A percentile compares a stretch with the other conserved stretches of the same genome.
Conservation (phyloP, 2,113 vertebrate species). For the Stegastes partitus region DNA sequence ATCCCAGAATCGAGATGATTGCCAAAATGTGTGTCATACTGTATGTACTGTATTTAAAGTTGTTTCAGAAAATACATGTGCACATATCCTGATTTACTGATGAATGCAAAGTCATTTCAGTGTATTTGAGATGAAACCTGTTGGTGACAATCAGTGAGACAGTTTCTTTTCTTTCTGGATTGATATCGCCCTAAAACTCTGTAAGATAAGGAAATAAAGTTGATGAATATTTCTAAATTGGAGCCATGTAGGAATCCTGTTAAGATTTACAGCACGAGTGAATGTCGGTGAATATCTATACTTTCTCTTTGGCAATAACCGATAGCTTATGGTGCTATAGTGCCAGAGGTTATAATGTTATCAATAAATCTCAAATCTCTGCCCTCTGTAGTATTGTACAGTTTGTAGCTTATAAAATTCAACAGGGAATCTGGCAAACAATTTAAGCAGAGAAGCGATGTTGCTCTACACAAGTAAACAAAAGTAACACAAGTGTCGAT, state of each 20-base stretch:
- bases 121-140: constrained; percentile 6
- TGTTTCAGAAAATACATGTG: constrained; percentile 24
- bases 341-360: constrained; percentile 10
- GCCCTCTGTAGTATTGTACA: constrained; percentile 13
- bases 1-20: neutral
- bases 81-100: neutral
- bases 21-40: constrained; percentile 22
- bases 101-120: neutral
- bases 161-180: neutral
- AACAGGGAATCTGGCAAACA: constrained; percentile 3
- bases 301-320: constrained; percentile 55
- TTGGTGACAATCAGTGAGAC: constrained; percentile 1
- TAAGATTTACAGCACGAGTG: constrained; percentile 1
- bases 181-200: neutral
- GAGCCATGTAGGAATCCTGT: neutral
- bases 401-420: constrained; percentile 45
- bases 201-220: neutral
- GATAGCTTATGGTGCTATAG: constrained; percentile 52
- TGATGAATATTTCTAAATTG: neutral
- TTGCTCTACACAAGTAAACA: constrained; percentile 26
- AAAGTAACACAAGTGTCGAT: constrained; percentile 10
- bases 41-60: neutral
- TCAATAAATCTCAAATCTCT: constrained; percentile 9
- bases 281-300: neutral
- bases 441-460: neutral